Percentiles rank a stretch among this genome's conserved stretches.
These are phyloP conservation scores for Lytechinus pictus DNA, from an alignment of 35 echinoderm and acorn worm species.

Conservation along the genomic window DNA sequence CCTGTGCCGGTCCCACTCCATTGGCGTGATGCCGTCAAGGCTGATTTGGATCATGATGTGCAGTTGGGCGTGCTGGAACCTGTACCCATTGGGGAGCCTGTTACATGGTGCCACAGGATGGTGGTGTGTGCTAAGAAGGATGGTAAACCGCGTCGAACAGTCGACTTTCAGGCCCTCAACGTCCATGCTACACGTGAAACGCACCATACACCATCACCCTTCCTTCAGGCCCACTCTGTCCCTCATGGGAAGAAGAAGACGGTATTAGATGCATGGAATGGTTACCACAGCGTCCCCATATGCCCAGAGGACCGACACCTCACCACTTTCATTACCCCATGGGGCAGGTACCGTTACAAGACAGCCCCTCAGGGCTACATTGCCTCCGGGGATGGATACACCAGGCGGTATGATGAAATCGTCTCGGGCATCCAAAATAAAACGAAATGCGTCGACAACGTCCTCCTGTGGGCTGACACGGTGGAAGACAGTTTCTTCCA, in stretches of 20 bases:
- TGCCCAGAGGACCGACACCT: neutral
- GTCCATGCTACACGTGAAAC: neutral
- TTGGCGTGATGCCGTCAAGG: slow-evolving; percentile 72
- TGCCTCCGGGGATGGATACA: too few relatives aligned
- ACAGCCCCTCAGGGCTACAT: neutral
- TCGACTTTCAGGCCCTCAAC: neutral
- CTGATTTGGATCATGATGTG: slow-evolving; percentile 66
- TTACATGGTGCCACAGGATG: neutral
- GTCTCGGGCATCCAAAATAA: neutral
- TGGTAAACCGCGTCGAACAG: neutral
- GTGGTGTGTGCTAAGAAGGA: neutral
- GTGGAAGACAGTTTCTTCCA: slow-evolving; percentile 56
- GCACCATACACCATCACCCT: neutral
- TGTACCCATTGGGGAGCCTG: neutral
- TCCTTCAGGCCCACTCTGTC: neutral
- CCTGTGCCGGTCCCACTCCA: slow-evolving; percentile 59
- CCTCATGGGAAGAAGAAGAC: neutral
- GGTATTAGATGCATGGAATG: neutral
- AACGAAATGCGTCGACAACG: slow-evolving; percentile 60
- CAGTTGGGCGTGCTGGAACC: slow-evolving; percentile 49
- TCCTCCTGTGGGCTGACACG: slow-evolving; percentile 43
- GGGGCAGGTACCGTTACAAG: neutral
- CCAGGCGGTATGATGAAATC: too few relatives aligned
- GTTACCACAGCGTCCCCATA: neutral
- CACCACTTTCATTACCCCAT: neutral